phyloP scores from a whole-genome alignment of 2,888 invertebrate species.

The Crepidodera aurea region DNA sequence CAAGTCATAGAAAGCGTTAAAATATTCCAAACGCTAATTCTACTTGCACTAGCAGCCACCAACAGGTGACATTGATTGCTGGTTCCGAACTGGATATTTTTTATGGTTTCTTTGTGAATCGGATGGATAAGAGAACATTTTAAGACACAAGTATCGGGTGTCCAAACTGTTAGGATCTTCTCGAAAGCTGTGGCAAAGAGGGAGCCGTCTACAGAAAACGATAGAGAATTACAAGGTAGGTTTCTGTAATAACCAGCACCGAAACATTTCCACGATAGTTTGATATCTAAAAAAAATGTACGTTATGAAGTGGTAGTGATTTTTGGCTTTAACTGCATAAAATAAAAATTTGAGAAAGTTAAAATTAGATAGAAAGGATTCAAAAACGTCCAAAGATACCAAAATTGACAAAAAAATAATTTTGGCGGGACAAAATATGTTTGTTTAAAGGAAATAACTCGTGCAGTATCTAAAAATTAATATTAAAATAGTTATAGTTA shows the following conservation, averaged over 20 bases:
- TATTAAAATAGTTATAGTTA: conserved; percentile 57
- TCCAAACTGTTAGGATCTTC: conserved; percentile 74
- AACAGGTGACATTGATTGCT: conserved; percentile 67
- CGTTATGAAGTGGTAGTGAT: too few relatives aligned
- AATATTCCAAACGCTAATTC: conserved; percentile 77
- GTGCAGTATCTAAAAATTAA: too few relatives aligned
- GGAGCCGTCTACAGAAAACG: conserved; percentile 81
- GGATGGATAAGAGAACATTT: conserved; percentile 66
- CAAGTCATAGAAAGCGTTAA: conserved; percentile 74
- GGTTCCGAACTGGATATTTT: conserved; percentile 68
- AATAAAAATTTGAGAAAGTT: too few relatives aligned
- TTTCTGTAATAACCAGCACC: conserved; percentile 70
- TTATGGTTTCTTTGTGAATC: conserved; percentile 52
- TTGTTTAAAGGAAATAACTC: too few relatives aligned
- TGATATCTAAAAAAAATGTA: conserved; percentile 62
- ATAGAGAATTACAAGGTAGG: conserved; percentile 66
- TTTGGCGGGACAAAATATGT: too few relatives aligned
- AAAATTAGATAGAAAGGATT: too few relatives aligned
- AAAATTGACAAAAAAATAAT: too few relatives aligned
- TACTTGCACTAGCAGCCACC: conserved; percentile 66
- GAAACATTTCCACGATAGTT: conserved; percentile 72
- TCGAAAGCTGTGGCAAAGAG: conserved; percentile 75
- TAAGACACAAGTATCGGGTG: conserved; percentile 67
- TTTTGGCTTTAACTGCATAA: too few relatives aligned
- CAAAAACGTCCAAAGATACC: too few relatives aligned